A percentile compares a stretch with the other conserved stretches of the same genome.
Evolutionary conservation across 2,888 invertebrate genomes (phyloP).

Genomic region (Drosophila nigritarsus): DNA sequence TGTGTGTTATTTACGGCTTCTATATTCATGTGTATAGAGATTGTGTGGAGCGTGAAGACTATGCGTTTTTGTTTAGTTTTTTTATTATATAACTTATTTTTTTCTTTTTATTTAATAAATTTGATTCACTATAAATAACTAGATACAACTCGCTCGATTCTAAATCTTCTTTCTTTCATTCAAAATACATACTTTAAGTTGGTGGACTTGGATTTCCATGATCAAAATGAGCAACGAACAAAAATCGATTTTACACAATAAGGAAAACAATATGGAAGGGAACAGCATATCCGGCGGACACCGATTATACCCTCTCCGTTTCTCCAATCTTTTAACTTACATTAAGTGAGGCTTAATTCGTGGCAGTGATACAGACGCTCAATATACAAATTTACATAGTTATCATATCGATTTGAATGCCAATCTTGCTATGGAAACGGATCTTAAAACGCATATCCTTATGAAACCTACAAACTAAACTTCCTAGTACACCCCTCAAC

Average conservation of each 20-base stretch:
- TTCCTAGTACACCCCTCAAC: conserved; percentile 24
- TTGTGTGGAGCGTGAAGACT: conserved; percentile 13
- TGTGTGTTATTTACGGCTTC: conserved; percentile 11
- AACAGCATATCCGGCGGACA: conserved; percentile 16
- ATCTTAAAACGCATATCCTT: conserved; percentile 28
- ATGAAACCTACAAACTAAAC: conserved; percentile 55
- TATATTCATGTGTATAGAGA: conserved; percentile 13
- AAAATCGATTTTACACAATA: conserved; percentile 21
- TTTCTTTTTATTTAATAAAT: conserved; percentile 73
- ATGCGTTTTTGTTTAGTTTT: conserved; percentile 29
- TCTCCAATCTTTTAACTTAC: not conserved
- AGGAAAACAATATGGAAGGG: conserved; percentile 10
- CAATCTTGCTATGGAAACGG: conserved; percentile 6
- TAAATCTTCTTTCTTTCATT: conserved; percentile 35
- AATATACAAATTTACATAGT: conserved; percentile 19
- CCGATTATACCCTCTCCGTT: conserved; percentile 14
- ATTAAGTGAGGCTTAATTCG: conserved; percentile 11
- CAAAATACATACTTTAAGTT: conserved; percentile 50
- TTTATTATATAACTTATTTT: conserved; percentile 70
- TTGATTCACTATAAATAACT: conserved; percentile 74
- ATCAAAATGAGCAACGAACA: conserved; percentile 15
- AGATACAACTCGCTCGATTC: conserved; percentile 58
- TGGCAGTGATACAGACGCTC: conserved; percentile 47
- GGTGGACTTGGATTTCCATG: conserved; percentile 40
- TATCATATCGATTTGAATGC: conserved; percentile 15